Base-by-base conservation (phyloP, 2,113 vertebrate genomes). In the Tachuris rubrigastra region DNA sequence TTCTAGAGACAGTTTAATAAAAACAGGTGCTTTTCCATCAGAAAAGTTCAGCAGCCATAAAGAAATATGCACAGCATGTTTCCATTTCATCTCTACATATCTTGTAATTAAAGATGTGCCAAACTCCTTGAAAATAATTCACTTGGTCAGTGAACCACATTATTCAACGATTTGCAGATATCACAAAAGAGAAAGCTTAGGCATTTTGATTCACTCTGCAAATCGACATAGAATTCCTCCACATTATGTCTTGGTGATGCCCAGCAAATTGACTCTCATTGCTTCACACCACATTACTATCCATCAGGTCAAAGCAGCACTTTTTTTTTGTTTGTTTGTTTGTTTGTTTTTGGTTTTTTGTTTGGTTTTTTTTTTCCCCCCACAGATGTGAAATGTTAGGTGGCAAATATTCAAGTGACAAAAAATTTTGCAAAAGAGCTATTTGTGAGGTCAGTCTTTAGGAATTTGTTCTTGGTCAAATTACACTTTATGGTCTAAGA, bases 41-140 rank as follows among this genome's bases (percentile, higher is more conserved):
- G 93, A 93, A 87, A 96, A 93, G 92, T 90, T 95, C 93, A 96
- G 83, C 95, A 92, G 77, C 88, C 86, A 92, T 89, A 87, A 85
- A 96, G 92, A 96, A 96, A 93, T 96, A 95, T 21, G 73, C 41
- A 1, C 79, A 39, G 69, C 7, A 0, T 93, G 83, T 95, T 96
- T 96, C 95, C 58, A 96, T 96, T 96, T 96, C 92, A 75, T 96
- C 90, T 96, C 96, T 95, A 96, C 95, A 96, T 95, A 96, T 95
- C 86, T 93, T 87, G 90, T 96, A 96, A 96, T 97, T 97, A 97
- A 94, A 94, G 92, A 96, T 94, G 96, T 96, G 96, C 83, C 96
- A 95, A 66, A 85, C 69, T 69, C 65, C 83, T 87, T 42, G 86
- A 46, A 93, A 96, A 96, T 92, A 93, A 96, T 92, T 95, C 96